phyloP scores from a whole-genome alignment of 2,797 vertebrate genomes.

The Alectoris magna region DNA sequence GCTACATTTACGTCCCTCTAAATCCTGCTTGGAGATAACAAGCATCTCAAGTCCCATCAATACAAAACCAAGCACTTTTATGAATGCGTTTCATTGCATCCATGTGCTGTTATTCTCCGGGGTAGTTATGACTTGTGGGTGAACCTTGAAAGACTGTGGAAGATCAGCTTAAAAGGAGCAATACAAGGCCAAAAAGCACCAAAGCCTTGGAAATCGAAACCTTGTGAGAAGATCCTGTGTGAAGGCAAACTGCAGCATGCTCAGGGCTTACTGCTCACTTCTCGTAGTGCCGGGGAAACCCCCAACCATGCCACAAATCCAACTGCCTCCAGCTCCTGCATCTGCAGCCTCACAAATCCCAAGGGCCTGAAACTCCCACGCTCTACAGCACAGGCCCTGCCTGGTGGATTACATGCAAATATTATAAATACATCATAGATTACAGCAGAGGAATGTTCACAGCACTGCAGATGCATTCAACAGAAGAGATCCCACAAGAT shows the following conservation, averaged over 20 bases:
- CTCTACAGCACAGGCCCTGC: constrained; percentile 30
- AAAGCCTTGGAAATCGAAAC: not conserved
- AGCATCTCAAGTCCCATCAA: constrained; percentile 24
- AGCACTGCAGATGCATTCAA: not conserved
- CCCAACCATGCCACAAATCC: not conserved
- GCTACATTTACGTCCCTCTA: constrained; percentile 44
- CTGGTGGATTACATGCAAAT: constrained; percentile 57
- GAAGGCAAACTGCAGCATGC: accelerated
- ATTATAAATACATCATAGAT: constrained; percentile 50
- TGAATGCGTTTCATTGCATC: constrained; percentile 49
- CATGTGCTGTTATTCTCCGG: constrained; percentile 42
- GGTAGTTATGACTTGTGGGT: constrained; percentile 49
- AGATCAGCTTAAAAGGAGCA: constrained; percentile 9
- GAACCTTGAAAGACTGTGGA: constrained; percentile 47
- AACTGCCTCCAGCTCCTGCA: constrained; percentile 55
- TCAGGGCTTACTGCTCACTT: not conserved
- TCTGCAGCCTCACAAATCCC: constrained; percentile 61
- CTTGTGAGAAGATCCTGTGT: constrained; percentile 5
- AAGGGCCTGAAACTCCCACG: constrained; percentile 14
- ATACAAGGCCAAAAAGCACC: not conserved
- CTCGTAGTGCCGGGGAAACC: not conserved
- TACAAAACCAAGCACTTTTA: constrained; percentile 31
- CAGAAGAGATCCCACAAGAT: not conserved
- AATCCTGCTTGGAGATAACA: constrained; percentile 56
- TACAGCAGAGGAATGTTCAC: not conserved